Conservation (phyloP, 2,113 vertebrate species). For the Anoplopoma fimbria region DNA sequence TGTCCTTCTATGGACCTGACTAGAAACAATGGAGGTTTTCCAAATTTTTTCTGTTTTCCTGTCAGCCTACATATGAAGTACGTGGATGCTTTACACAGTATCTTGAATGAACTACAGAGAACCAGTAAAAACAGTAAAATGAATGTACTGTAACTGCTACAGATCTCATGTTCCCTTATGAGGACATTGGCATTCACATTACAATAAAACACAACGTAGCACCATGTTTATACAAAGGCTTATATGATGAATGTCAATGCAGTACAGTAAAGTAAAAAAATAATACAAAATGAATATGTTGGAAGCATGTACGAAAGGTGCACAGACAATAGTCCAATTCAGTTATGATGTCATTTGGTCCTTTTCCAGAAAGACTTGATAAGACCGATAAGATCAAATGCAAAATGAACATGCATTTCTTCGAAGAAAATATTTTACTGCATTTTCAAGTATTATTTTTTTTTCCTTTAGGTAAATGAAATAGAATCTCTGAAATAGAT, state of each 20-base stretch:
- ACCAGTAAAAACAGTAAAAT: conserved; percentile 83
- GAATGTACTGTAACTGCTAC: conserved; percentile 81
- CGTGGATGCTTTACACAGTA: conserved; percentile 79
- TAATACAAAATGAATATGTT: conserved; percentile 74
- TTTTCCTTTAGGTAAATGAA: conserved; percentile 84
- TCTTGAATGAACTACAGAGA: conserved; percentile 80
- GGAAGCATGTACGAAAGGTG: conserved; percentile 76
- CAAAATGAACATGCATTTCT: conserved; percentile 83
- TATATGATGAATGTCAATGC: conserved; percentile 86
- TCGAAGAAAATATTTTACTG: conserved; percentile 79
- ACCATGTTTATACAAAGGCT: conserved; percentile 91
- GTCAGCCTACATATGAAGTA: conserved; percentile 72
- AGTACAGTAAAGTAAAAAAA: conserved; percentile 86
- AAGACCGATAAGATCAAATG: conserved; percentile 70
- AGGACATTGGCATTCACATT: conserved; percentile 97
- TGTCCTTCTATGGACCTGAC: conserved; percentile 90
- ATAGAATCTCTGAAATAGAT: conserved; percentile 84
- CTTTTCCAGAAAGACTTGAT: conserved; percentile 62
- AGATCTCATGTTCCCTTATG: conserved; percentile 83
- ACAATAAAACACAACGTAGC: conserved; percentile 90
- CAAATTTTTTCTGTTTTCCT: conserved; percentile 67
- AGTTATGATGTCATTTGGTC: conserved; percentile 76
- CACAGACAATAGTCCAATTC: conserved; percentile 82
- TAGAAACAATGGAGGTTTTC: conserved; percentile 82
- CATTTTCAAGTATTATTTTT: conserved; percentile 89